Evolutionary conservation across 1,140 invertebrate genomes (phyloP), one percentile per base, ranked within the genome.

Genomic region (Ceratina australensis): DNA sequence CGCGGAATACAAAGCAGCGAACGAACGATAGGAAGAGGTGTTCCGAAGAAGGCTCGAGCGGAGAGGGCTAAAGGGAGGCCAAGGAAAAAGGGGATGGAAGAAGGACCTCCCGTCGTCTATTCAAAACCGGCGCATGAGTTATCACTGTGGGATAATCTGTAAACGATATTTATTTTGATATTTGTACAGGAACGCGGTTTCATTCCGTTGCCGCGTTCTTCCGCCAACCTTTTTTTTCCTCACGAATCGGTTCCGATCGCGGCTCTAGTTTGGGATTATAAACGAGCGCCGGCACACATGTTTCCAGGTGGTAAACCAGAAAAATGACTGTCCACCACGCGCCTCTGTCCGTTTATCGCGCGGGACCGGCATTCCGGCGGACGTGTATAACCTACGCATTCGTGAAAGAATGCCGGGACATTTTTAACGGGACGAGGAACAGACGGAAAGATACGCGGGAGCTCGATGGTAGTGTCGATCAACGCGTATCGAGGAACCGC

Each of bases 131-230:
- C 87, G 83, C 81, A 71, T 91, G 90, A 91, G 82, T 91, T 91
- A 91, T 90, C 84, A 87, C 87, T 87, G 68, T 88, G 89, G 89
- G 89, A 90, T 91, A 91, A 91, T 91, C 90, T 90, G 89, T 91
- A 90, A 91, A 91, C 91, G 33, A 89, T 91, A 90, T 91, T 91
- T 91, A 91, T 91, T 91, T 91, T 90, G 89, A 91, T 90, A 91
- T 42, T 89, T 89, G 86, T 90, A 89, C 90, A 86, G 86, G 33
- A 85, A 87, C 86, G 80, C 82, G 79, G 84, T 78, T 87, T 89
- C 87, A 89, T 86, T 89, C 84, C 61, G 60, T 81, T 65, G 68
- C 78, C 56, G 56, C 57, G 71, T 61, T 61, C 73, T 80, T 76
- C 50, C 65, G 42, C 33, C 59, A 56, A 77, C 69, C 59, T 56